Evolutionary conservation across 2,113 vertebrate species (phyloP).

Genomic region (Triplophysa rosa): DNA sequence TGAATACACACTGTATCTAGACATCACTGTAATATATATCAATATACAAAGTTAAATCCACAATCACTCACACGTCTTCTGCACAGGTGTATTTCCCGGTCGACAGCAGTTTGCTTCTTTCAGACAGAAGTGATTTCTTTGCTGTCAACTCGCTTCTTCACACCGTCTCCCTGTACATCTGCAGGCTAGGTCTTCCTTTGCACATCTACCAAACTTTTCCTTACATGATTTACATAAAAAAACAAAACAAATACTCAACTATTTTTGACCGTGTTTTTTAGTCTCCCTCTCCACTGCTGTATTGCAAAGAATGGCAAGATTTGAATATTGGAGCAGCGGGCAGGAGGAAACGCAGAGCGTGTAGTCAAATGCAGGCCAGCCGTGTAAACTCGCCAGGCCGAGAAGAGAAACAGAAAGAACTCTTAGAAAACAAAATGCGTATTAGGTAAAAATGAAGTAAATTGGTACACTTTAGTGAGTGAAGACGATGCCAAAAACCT

Average conservation of each 20-base stretch:
- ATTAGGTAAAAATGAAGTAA: not conserved
- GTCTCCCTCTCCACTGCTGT: not conserved
- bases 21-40: no score
- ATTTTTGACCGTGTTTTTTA: not conserved
- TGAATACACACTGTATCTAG: not conserved
- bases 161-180: no score
- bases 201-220: not conserved
- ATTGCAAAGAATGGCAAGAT: slow-evolving; percentile 25
- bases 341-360: slow-evolving; percentile 41
- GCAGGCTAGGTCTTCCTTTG: not conserved
- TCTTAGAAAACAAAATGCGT: not conserved
- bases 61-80: slow-evolving; percentile 18
- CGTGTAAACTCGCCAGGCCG: not conserved
- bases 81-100: not conserved
- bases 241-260: slow-evolving; percentile 1
- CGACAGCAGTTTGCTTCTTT: not conserved
- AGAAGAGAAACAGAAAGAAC: not conserved
- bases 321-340: slow-evolving; percentile 47
- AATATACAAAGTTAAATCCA: not conserved
- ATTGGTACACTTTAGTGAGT: not conserved
- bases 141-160: not conserved
- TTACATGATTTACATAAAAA: slow-evolving; percentile 11
- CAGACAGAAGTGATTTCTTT: not conserved
- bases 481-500: no score
- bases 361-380: slow-evolving; percentile 45